These are phyloP conservation scores for Drosophila kuntzei DNA, from an alignment of 2,888 invertebrate species.

Conservation along the genomic window DNA sequence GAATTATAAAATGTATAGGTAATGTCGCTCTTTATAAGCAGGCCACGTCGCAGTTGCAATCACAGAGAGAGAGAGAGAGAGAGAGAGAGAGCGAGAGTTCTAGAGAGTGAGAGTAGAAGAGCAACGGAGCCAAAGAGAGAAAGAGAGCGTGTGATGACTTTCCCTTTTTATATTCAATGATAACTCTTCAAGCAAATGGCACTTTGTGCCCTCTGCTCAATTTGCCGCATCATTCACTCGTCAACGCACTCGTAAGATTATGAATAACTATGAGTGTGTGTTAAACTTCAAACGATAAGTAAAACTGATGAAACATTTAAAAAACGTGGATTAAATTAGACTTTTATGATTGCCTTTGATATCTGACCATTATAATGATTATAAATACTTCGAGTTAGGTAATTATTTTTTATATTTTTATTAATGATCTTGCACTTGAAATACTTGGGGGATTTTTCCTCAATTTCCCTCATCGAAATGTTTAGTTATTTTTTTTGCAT, in stretches of 20 bases:
- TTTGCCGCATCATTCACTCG: slow-evolving; percentile 16
- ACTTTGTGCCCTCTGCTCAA: slow-evolving; percentile 27
- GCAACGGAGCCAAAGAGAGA: not conserved
- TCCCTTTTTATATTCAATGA: slow-evolving; percentile 41
- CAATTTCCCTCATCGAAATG: slow-evolving; percentile 4
- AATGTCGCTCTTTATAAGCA: slow-evolving; percentile 32
- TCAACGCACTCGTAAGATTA: slow-evolving; percentile 5
- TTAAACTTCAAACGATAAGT: slow-evolving; percentile 6
- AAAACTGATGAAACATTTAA: not conserved
- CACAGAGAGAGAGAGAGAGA: not conserved
- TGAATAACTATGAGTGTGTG: not conserved
- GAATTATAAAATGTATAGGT: not conserved
- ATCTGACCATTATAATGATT: slow-evolving; percentile 7
- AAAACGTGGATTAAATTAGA: not conserved
- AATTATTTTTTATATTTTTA: slow-evolving; percentile 13
- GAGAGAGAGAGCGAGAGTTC: slow-evolving; percentile 9
- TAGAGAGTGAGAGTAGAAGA: slow-evolving; percentile 12
- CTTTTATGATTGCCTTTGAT: slow-evolving; percentile 14
- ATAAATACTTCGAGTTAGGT: slow-evolving; percentile 5
- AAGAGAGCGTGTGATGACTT: slow-evolving; percentile 27
- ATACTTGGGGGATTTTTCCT: slow-evolving; percentile 1
- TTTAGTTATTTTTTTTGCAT: slow-evolving; percentile 19
- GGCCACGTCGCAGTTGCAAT: slow-evolving; percentile 19
- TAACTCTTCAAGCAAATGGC: slow-evolving; percentile 16
- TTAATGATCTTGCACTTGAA: slow-evolving; percentile 39